Evolutionary conservation across 2,888 invertebrate species (phyloP), one percentile per base, ranked within the genome.

Genomic region (Drosophila stalkeri): DNA sequence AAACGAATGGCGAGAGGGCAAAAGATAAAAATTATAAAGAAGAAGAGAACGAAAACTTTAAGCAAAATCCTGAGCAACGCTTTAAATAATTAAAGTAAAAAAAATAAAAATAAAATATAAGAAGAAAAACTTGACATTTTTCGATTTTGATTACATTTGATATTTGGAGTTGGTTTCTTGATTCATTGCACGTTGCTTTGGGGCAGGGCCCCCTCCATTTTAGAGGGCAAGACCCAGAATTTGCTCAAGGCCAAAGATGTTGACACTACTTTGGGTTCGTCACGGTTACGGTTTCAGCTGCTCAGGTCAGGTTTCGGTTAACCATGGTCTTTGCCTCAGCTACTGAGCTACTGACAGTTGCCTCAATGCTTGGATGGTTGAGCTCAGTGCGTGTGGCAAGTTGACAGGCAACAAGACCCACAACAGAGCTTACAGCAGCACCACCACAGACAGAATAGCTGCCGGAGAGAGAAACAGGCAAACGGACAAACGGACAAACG

Each of bases 221-320:
- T 47, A 69, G 54, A 61, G 61, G 62, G 31, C 74, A 51, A 12
- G 54, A 41, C 72, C 66, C 23, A 35, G 70, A 72, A 68, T 54
- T 71, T 70, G 69, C 72, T 75, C 85, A 81, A 87, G 87, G 81
- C 85, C 79, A 82, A 71, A 72, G 70, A 46, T 70, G 68, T 78
- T 72, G 80, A 77, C 76, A 81, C 69, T 69, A 60, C 35, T 55
- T 54, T 61, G 63, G 63, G 56, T 49, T 35, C 59, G 68, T 68
- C 62, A 64, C 64, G 55, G 64, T 41, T 41, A 49, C 56, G 63
- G 43, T 37, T 41, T 39, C 52, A 60, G 33, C 47, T 65, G 57
- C 44, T 62, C 8, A 49, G 79, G 70, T 77, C 77, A 77, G 71
- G 70, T 73, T 64, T 52, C 55, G 74, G 47, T 44, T 51, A 73